These are phyloP conservation scores for Hafferia zeledoni DNA, from an alignment of 2,797 vertebrate genomes.

Conservation along the genomic window DNA sequence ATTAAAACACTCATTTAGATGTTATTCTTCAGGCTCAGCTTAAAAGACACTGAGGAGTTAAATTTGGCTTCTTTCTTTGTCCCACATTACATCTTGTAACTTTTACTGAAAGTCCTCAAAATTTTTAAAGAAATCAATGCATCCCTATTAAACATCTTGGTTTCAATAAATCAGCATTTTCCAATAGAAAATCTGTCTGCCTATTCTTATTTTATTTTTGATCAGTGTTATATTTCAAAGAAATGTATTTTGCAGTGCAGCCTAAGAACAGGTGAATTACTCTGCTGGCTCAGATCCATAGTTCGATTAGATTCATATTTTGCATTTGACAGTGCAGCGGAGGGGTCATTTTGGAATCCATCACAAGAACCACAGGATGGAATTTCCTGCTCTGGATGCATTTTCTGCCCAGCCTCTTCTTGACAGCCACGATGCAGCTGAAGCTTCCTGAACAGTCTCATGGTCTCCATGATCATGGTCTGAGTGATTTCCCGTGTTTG, in stretches of 20 bases:
- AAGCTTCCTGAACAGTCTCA: neutral
- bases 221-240: slow-evolving; percentile 60
- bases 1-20: neutral
- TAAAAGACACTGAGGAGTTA: neutral
- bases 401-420: neutral
- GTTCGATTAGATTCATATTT: slow-evolving; percentile 52
- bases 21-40: neutral
- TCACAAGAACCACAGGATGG: neutral
- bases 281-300: slow-evolving; percentile 28
- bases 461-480: neutral
- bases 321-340: slow-evolving; percentile 30
- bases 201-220: slow-evolving; percentile 65
- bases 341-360: slow-evolving; percentile 34
- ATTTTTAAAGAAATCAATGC: slow-evolving; percentile 24
- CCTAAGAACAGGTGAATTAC: slow-evolving; percentile 53
- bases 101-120: slow-evolving; percentile 2
- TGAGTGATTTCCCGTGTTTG: fast-evolving
- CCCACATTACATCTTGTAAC: neutral
- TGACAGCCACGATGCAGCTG: fast-evolving
- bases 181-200: slow-evolving; percentile 52
- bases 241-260: slow-evolving; percentile 32
- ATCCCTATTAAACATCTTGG: slow-evolving; percentile 12
- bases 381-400: neutral
- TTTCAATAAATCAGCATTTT: slow-evolving; percentile 63
- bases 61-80: neutral